phyloP scores from a whole-genome alignment of 2,888 invertebrate species.

The Onchidella celtica region DNA sequence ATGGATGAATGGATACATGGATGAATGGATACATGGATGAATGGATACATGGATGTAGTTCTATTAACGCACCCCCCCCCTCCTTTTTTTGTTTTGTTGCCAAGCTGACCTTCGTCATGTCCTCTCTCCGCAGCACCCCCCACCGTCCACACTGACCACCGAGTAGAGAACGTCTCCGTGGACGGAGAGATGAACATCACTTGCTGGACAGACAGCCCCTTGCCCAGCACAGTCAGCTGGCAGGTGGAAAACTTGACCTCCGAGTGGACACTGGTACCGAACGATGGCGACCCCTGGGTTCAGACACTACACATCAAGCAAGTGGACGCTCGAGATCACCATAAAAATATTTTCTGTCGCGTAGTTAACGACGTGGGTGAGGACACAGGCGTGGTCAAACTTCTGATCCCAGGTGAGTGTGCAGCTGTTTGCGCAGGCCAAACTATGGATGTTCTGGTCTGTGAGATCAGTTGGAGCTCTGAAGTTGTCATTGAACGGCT shows the following conservation, averaged over 20 bases:
- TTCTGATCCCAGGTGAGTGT: background rate
- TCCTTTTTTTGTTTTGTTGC: background rate
- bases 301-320: background rate
- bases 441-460: background rate
- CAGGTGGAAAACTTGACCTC: background rate
- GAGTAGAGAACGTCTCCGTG: background rate
- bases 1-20: no score
- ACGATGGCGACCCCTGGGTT: background rate
- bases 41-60: no score
- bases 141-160: background rate
- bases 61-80: no score
- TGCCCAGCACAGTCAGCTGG: background rate
- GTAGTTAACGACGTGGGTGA: background rate
- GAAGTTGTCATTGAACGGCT: background rate
- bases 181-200: background rate
- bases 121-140: no score
- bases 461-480: background rate
- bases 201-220: background rate
- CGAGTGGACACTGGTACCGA: background rate
- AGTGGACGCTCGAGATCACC: constrained; percentile 18
- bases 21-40: no score
- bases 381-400: background rate
- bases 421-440: background rate
- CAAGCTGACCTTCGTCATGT: background rate
- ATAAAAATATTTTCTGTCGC: background rate